Evolutionary conservation across 2,797 vertebrate genomes (phyloP), one percentile per base, ranked within the genome.

Genomic region (Parotocinclus haroldoi): DNA sequence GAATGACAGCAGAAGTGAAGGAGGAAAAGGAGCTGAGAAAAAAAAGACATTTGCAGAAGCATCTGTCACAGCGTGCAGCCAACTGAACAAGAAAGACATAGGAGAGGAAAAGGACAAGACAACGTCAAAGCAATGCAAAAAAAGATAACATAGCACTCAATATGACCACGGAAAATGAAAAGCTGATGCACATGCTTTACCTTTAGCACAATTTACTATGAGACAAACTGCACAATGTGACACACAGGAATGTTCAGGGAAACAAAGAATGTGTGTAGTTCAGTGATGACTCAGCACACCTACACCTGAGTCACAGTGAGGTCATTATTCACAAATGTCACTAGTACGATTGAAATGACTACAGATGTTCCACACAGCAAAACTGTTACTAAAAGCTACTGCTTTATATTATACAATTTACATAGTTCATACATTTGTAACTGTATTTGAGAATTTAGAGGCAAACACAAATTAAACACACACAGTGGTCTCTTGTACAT

Each of bases 281-380:
- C 14, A 46, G 16, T 49, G 12, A 11, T 11, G 13, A 49, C 44
- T 60, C 59, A 39, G 36, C 16, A 57, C 18, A 40, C n/a, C 50
- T 58, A 60, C 66, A 62, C 61, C 18, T 58, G 12, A 42, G 40
- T 66, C 58, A 52, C 46, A 66, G 50, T 63, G 63, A 71, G 53
- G 52, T 54, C 56, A 49, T 52, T 55, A 52, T 54, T 51, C 49
- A 54, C 42, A 75, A 67, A 63, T 55, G 48, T 66, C 57, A 63
- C 48, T 12, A 7, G 37, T 66, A 44, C 58, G 14, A 59, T 16
- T 71, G 58, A 59, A 55, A 56, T 58, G 63, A 66, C 52, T 62
- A 70, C 57, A 67, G 67, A 63, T 42, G 45, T 58, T 36, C 27
- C 40, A 63, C 61, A 62, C 63, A 38, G 9, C 8, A 18, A 19